Base-by-base conservation (phyloP, 2,113 vertebrate genomes). In the Passer montanus region DNA sequence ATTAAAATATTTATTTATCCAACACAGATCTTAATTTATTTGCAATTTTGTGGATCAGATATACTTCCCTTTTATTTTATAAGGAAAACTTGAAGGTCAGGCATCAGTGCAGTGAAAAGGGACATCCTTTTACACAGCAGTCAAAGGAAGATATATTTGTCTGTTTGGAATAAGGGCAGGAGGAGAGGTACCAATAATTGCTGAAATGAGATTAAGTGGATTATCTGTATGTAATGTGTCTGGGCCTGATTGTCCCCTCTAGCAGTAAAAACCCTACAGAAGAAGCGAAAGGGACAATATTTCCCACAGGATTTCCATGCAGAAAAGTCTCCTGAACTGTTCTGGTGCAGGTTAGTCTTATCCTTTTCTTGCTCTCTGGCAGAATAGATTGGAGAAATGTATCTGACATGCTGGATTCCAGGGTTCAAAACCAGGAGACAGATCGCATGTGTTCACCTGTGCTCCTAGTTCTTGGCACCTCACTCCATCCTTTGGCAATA, bases 121-220 rank as follows among this genome's bases (percentile, higher is more conserved):
- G 39, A 67, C 68, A 70, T 27, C n/a, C 28, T 76, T 94, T 80
- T 86, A 62, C 35, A 27, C 10, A 64, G 68, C 76, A 90, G 30
- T 84, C 72, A 84, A 67, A 77, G 72, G 33, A 73, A 92, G 81
- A 84, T 30, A 63, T 7, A 74, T 92, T 80, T 92, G 23, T 78
- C 53, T 78, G 47, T 88, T 90, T 86, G 60, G 52, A 92, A 72
- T 63, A 86, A 93, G 59, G 77, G 50, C 56, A 90, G 60, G 22
- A 84, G 60, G 52, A 86, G 47, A 88, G 35, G 84, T 79, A 87
- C 26, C 69, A 75, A 64, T 87, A 90, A 90, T 10, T 92, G 83
- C 52, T 43, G 30, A 86, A 94, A 95, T 89, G 64, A 95, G 68
- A 93, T 96, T 95, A 97, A 86, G 52, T 75, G 76, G 76, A 60